Percentiles rank a stretch among this genome's conserved stretches.
Evolutionary conservation across 2,888 invertebrate genomes (phyloP).

Genomic region (Cephus nigrinus): DNA sequence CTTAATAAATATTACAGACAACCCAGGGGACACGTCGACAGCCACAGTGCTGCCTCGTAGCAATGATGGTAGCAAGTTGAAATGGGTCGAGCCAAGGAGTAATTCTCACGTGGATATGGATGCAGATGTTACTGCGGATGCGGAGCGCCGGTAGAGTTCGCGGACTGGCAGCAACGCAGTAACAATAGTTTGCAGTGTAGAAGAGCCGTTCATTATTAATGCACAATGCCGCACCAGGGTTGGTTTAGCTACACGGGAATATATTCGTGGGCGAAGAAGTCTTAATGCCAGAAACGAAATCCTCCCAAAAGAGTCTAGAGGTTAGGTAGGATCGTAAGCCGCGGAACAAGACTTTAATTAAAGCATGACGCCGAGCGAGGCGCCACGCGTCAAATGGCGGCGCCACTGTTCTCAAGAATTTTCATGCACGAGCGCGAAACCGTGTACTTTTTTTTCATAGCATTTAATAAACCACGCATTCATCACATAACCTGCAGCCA

Average conservation of each 20-base stretch:
- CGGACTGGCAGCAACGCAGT: background rate
- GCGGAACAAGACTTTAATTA: background rate
- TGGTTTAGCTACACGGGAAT: background rate
- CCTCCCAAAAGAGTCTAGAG: background rate
- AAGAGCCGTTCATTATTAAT: conserved; percentile 13
- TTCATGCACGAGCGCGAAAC: background rate
- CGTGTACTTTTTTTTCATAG: background rate
- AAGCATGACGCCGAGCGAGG: background rate
- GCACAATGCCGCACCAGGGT: background rate
- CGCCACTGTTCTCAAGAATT: background rate
- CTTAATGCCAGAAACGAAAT: background rate
- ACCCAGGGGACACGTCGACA: conserved; percentile 23
- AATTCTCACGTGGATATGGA: background rate
- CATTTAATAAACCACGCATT: background rate
- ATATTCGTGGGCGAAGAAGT: background rate
- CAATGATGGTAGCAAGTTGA: background rate
- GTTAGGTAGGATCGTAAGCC: background rate
- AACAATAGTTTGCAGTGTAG: conserved; percentile 23
- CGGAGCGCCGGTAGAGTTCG: background rate
- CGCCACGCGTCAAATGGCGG: background rate
- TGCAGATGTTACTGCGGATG: background rate
- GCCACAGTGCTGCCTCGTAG: conserved; percentile 1
- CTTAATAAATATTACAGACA: conserved; percentile 21
- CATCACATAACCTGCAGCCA: background rate
- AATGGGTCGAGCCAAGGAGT: background rate